Evolutionary conservation across 1,140 invertebrate genomes (phyloP), one percentile per base, ranked within the genome.

Genomic region (Cepaea nemoralis): DNA sequence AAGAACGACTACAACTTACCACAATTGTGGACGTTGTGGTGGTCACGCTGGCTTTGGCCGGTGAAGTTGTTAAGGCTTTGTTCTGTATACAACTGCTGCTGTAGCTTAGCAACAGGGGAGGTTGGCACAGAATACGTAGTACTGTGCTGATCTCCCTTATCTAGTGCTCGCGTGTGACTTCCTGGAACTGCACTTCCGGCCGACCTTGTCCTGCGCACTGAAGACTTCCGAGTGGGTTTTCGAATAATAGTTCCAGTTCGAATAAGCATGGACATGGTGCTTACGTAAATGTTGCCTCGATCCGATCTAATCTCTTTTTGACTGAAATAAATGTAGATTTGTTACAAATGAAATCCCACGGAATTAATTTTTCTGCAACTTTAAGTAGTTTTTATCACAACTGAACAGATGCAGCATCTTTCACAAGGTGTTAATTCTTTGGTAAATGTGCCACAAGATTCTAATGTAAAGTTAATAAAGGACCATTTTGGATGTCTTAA

Each of bases 251-350:
- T 78, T 31, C 77, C 77, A 5, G 39, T 78, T n/a, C 77, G 40
- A 1, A 78, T 78, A 3, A 78, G 31, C 77, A 78, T 78, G 1
- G 77, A 78, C 77, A 78, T 78, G 33, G 12, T n/a, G n/a, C n/a
- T n/a, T n/a, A n/a, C n/a, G n/a, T n/a, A n/a, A n/a, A n/a, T n/a
- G n/a, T n/a, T n/a, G n/a, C n/a, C n/a, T n/a, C n/a, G n/a, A n/a
- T n/a, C n/a, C n/a, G n/a, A n/a, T n/a, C n/a, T n/a, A n/a, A n/a
- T n/a, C n/a, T n/a, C n/a, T n/a, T n/a, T n/a, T n/a, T n/a, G n/a
- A n/a, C n/a, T n/a, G n/a, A n/a, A n/a, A n/a, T n/a, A n/a, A n/a
- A n/a, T n/a, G n/a, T n/a, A n/a, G n/a, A n/a, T n/a, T n/a, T n/a
- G n/a, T n/a, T n/a, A n/a, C n/a, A n/a, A n/a, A n/a, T n/a, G n/a